Conservation (phyloP, 2,113 vertebrate genomes). For the Hippocampus barbouri region DNA sequence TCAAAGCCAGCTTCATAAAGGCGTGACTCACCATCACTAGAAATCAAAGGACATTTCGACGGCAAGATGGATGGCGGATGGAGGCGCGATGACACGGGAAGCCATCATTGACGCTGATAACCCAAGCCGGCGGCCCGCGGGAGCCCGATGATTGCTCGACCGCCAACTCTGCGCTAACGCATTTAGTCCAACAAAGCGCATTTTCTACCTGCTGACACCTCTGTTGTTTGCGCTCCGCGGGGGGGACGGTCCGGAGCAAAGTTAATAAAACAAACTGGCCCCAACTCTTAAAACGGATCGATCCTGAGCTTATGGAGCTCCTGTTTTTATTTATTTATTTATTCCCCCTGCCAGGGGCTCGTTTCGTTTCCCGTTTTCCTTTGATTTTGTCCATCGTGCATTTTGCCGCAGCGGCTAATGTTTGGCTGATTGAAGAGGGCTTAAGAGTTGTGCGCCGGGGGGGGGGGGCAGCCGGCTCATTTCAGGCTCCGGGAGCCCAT, state of each 20-base stretch:
- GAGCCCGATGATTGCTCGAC: constrained; percentile 45
- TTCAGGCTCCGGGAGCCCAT: constrained; percentile 30
- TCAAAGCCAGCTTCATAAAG: constrained; percentile 16
- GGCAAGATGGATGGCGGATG: not conserved
- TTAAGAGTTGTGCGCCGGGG: constrained; percentile 35
- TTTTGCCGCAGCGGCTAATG: constrained; percentile 57
- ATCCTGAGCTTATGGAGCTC: constrained; percentile 50
- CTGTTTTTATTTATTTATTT: not conserved
- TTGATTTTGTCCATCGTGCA: constrained; percentile 54
- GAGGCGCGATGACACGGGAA: constrained; percentile 15
- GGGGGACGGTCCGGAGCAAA: constrained; percentile 54
- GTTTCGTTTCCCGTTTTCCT: constrained; percentile 50
- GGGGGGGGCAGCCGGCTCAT: constrained; percentile 35
- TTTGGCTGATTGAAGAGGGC: constrained; percentile 46
- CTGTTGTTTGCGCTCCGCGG: constrained; percentile 56
- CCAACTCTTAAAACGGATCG: constrained; percentile 50
- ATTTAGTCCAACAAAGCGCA: constrained; percentile 61
- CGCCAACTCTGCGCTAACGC: constrained; percentile 44
- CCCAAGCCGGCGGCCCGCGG: constrained; percentile 31
- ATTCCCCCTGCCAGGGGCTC: constrained; percentile 31
- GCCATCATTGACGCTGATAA: constrained; percentile 56
- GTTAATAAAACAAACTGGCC: constrained; percentile 60
- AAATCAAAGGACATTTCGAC: constrained; percentile 13
- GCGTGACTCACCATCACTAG: constrained; percentile 4
- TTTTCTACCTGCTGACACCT: constrained; percentile 66